phyloP scores from a whole-genome alignment of 2,888 invertebrate species.

The Hetaerina titia region DNA sequence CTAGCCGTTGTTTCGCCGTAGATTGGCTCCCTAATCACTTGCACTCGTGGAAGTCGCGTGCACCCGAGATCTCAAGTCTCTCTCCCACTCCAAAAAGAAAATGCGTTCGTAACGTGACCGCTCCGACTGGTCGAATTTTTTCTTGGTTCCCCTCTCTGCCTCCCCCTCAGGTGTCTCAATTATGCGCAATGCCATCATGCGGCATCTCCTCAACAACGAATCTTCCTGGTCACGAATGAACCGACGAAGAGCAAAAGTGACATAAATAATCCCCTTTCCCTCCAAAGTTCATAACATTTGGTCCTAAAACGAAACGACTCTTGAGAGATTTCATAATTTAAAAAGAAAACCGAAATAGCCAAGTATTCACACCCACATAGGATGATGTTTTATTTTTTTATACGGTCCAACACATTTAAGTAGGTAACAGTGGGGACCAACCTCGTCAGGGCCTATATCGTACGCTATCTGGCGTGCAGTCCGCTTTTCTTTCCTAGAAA shows the following conservation, averaged over 20 bases:
- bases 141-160: background rate
- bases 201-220: background rate
- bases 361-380: background rate
- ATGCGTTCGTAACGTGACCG: slow-evolving; percentile 17
- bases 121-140: slow-evolving; percentile 24
- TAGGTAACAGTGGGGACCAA: background rate
- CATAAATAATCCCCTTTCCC: background rate
- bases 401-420: background rate
- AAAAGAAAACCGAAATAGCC: background rate
- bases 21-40: background rate
- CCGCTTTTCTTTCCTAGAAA: background rate
- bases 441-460: too few relatives aligned
- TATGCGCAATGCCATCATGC: background rate
- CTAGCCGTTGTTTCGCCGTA: slow-evolving; percentile 18
- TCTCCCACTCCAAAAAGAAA: background rate
- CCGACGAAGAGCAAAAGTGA: background rate
- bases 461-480: background rate
- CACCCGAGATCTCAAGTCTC: background rate
- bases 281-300: background rate
- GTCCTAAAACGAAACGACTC: background rate
- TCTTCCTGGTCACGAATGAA: slow-evolving; percentile 26
- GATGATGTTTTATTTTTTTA: background rate
- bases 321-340: background rate
- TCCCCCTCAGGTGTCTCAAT: background rate
- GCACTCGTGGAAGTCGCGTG: slow-evolving; percentile 43